Conservation (phyloP, 2,797 vertebrate species). For the Aselliscus stoliczkanus region DNA sequence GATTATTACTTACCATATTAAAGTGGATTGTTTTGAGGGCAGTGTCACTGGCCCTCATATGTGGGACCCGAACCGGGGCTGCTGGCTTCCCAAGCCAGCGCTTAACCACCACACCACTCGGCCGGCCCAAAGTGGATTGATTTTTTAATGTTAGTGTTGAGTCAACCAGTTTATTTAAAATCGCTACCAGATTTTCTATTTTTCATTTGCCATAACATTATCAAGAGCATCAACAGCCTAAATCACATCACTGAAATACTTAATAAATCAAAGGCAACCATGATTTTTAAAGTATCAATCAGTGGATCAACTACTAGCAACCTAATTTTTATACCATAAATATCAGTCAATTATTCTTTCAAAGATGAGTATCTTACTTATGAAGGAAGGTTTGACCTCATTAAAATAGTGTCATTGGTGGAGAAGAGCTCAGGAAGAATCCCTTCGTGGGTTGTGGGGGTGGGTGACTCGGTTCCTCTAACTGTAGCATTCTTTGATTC, state of each 20-base stretch:
- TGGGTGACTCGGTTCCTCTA: neutral
- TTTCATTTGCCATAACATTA: neutral
- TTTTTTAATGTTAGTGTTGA: neutral
- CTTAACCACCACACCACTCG: too few species aligned
- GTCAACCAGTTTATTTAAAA: neutral
- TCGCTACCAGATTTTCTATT: neutral
- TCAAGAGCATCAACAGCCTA: neutral
- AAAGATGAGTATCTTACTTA: neutral
- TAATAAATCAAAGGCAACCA: neutral
- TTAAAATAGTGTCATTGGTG: neutral
- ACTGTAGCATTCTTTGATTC: neutral
- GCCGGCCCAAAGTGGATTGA: neutral
- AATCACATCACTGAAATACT: neutral
- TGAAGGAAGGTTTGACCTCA: neutral
- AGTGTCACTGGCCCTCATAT: too few species aligned
- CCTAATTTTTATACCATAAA: neutral
- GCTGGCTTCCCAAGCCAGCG: too few species aligned
- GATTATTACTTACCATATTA: neutral
- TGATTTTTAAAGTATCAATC: neutral
- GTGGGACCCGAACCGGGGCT: too few species aligned
- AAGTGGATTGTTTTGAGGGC: neutral
- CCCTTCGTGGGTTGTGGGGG: rapidly evolving
- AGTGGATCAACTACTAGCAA: neutral
- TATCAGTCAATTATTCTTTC: neutral
- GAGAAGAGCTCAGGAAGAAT: neutral